A percentile compares a stretch with the other conserved stretches of the same genome.
These are phyloP conservation scores for Oscheius sp. DNA, from an alignment of 2,888 invertebrate genomes.

Conservation along the genomic window DNA sequence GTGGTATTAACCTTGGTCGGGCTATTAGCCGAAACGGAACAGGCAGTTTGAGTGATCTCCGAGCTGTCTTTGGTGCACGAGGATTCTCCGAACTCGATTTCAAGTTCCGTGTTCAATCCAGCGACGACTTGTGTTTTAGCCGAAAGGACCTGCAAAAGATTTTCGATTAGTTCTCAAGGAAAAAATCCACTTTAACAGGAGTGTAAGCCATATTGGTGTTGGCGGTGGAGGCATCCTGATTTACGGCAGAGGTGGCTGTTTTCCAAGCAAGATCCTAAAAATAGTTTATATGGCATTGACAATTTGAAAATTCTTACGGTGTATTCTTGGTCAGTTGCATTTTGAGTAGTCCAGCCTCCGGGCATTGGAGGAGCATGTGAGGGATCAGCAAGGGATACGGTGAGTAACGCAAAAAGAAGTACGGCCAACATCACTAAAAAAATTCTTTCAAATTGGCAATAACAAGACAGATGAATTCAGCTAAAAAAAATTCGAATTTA, in stretches of 20 bases:
- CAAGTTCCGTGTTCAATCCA: slow-evolving; percentile 44
- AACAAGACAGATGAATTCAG: too few relatives aligned
- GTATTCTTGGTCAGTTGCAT: slow-evolving; percentile 42
- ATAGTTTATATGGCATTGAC: background rate
- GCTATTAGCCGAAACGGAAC: background rate
- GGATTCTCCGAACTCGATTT: slow-evolving; percentile 50
- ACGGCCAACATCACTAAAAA: too few relatives aligned
- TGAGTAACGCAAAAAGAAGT: too few relatives aligned
- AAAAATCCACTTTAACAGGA: background rate
- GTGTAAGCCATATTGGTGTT: background rate
- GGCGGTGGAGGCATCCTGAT: background rate
- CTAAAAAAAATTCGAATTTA: too few relatives aligned
- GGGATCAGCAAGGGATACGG: too few relatives aligned
- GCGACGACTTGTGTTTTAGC: slow-evolving; percentile 57
- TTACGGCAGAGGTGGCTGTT: background rate
- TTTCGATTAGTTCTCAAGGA: background rate
- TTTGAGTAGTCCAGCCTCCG: slow-evolving; percentile 48
- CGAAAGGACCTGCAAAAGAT: slow-evolving; percentile 43
- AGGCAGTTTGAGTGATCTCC: background rate
- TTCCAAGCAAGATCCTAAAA: slow-evolving; percentile 13
- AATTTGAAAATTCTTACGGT: too few relatives aligned
- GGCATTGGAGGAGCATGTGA: slow-evolving; percentile 17
- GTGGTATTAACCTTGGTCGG: too few relatives aligned
- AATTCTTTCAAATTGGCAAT: too few relatives aligned
- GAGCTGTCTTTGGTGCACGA: slow-evolving; percentile 37